A percentile compares a stretch with the other conserved stretches of the same genome.
Conservation (phyloP, 1,140 invertebrate genomes). For the Caenorhabditis inopinata region DNA sequence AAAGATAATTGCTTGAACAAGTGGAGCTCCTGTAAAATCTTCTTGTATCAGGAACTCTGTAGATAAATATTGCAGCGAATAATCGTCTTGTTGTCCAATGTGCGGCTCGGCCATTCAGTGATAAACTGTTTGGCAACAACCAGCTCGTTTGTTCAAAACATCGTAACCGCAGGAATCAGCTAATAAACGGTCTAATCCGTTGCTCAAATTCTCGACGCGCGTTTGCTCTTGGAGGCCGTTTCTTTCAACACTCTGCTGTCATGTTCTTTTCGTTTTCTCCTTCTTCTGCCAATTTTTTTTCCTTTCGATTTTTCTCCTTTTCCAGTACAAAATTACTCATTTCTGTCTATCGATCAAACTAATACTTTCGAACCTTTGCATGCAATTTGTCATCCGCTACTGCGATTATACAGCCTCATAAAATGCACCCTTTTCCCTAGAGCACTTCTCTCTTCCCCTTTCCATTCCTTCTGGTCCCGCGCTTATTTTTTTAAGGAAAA, state of each 20-base stretch:
- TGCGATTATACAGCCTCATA: background rate
- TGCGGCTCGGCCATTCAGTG: constrained; percentile 3
- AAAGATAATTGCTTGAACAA: too few relatives aligned
- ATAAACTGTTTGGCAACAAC: constrained; percentile 34
- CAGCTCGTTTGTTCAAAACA: background rate
- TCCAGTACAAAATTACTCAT: background rate
- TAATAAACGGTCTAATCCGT: constrained; percentile 31
- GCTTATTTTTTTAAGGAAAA: background rate
- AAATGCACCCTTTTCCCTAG: background rate
- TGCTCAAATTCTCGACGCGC: constrained; percentile 1
- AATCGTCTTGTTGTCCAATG: constrained; percentile 11
- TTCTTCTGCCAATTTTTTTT: background rate
- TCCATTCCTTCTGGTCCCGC: background rate
- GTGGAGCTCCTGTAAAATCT: too few relatives aligned
- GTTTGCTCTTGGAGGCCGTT: constrained; percentile 18
- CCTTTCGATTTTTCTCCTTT: background rate
- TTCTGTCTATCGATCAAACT: background rate
- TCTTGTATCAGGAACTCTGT: too few relatives aligned
- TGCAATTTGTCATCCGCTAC: constrained; percentile 14
- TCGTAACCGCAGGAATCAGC: constrained; percentile 25
- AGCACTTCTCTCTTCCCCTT: background rate
- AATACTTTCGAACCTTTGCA: constrained; percentile 13
- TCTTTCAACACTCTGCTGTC: background rate
- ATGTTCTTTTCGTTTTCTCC: background rate
- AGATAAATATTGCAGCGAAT: too few relatives aligned